Evolutionary conservation across 2,888 invertebrate genomes (phyloP), one percentile per base, ranked within the genome.

Genomic region (Drosophila sordidapex): DNA sequence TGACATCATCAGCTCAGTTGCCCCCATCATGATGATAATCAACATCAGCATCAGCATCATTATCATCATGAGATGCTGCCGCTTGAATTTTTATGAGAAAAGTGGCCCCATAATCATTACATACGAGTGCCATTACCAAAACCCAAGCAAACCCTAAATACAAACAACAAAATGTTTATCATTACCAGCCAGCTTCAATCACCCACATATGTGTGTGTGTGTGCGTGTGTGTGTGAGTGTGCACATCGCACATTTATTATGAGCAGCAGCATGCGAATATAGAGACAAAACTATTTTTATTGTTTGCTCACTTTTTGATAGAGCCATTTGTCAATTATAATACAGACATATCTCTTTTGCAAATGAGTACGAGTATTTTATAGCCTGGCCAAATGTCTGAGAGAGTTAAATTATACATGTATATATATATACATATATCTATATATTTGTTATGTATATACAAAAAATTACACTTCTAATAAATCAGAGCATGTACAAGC

Each of bases 81-180:
- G 82, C 85, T 73, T 78, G 87, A 85, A 85, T 87, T 85, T 85
- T 85, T 85, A 85, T 87, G 87, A 84, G 85, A 80, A 85, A 85
- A 85, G 87, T 87, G 78, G 80, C 75, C 77, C 74, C 87, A 85
- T 87, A 84, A 85, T 87, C 87, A 84, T 85, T 85, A 85, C 83
- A 80, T 83, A 83, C 81, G 85, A 83, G 74, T 77, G 79, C 81
- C 85, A 83, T 85, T 83, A 78, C 75, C 78, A 49, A 76, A 53
- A 31, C 33, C 79, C 82, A 73, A 75, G 60, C 56, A 59, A 73
- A 48, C 60, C 54, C 33, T 40, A 33, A 33, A 59, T 51, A 48
- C 48, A 71, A 59, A 61, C 71, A 74, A 66, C 74, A 72, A 68
- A 83, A 82, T 82, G 72, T 73, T 82, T 82, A 82, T 83, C 80